Evolutionary conservation across 2,888 invertebrate genomes (phyloP).

Genomic region (Empis stercorea): DNA sequence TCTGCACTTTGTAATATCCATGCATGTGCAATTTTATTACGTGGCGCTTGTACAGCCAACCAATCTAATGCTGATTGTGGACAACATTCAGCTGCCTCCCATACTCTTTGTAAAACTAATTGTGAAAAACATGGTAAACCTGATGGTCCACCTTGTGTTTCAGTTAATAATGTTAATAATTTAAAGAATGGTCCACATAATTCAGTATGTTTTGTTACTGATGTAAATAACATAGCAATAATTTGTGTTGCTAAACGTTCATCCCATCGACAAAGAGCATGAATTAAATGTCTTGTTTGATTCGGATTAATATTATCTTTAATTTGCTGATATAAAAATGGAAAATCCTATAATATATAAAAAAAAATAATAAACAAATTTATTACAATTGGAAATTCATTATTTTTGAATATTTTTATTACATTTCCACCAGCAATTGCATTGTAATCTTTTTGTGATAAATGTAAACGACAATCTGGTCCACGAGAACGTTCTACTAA

Average conservation of each 20-base stretch:
- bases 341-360: conserved; percentile 55
- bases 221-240: conserved; percentile 79
- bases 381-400: not conserved
- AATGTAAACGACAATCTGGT: conserved; percentile 55
- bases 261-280: conserved; percentile 83
- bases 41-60: conserved; percentile 71
- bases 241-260: conserved; percentile 79
- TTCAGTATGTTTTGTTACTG: conserved; percentile 82
- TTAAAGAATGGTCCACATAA: conserved; percentile 87
- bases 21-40: conserved; percentile 80
- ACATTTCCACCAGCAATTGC: conserved; percentile 80
- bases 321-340: conserved; percentile 89
- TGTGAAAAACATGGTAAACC: conserved; percentile 86
- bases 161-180: conserved; percentile 74
- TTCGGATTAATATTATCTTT: conserved; percentile 85
- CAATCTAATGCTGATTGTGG: conserved; percentile 88
- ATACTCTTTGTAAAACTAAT: conserved; percentile 71
- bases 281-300: conserved; percentile 82
- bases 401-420: conserved; percentile 10
- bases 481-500: conserved; percentile 81
- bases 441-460: conserved; percentile 65
- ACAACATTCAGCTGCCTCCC: conserved; percentile 82
- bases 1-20: conserved; percentile 90
- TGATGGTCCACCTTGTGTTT: conserved; percentile 60
- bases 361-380: not conserved